Evolutionary conservation across 2,797 vertebrate species (phyloP).

Genomic region (Hafferia zeledoni): DNA sequence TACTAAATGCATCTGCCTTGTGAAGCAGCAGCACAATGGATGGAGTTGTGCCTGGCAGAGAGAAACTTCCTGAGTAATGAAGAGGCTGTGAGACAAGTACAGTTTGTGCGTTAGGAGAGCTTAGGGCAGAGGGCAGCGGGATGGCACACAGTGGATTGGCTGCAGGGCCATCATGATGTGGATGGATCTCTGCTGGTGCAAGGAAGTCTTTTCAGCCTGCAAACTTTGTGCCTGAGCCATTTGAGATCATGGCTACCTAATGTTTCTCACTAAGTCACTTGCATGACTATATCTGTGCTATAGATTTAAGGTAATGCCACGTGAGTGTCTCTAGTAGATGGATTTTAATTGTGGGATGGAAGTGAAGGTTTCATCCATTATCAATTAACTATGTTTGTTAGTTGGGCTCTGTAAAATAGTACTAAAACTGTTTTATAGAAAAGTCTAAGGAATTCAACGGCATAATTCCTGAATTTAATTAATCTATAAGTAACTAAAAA

Average conservation of each 20-base stretch:
- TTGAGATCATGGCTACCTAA: not conserved
- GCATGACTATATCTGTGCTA: rapidly evolving
- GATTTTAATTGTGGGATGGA: not conserved
- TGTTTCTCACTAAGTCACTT: not conserved
- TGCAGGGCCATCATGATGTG: rapidly evolving
- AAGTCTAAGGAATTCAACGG: not conserved
- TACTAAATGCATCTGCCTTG: not conserved
- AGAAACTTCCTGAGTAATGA: not conserved
- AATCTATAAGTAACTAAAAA: not conserved
- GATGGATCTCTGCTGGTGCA: not conserved
- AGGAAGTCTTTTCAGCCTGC: not conserved
- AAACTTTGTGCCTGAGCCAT: not conserved
- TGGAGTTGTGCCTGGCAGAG: not conserved
- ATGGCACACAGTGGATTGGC: not conserved
- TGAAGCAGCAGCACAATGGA: not conserved
- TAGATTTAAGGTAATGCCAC: rapidly evolving
- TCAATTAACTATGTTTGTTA: not conserved
- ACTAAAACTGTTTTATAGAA: not conserved
- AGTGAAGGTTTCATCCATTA: not conserved
- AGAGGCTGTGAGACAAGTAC: not conserved
- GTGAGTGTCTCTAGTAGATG: not conserved
- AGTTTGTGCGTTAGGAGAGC: not conserved
- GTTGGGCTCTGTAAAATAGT: not conserved
- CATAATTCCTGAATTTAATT: not conserved
- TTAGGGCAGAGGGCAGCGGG: not conserved